Evolutionary conservation across 2,888 invertebrate genomes (phyloP), one percentile per base, ranked within the genome.

Genomic region (Beris morrisii): DNA sequence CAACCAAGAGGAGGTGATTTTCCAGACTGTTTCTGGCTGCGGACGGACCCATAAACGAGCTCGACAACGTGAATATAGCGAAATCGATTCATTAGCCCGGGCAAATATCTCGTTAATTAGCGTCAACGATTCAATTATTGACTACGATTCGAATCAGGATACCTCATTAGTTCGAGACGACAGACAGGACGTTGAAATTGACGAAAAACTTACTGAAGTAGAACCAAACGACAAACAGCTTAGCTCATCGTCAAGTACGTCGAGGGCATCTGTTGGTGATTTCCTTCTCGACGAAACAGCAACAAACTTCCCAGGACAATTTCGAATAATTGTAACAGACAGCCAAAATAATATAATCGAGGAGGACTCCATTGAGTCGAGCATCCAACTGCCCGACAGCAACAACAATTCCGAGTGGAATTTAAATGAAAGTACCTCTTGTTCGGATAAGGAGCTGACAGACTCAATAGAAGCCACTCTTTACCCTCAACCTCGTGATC

Each of bases 251-350:
- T 22, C 61, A 48, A 12, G 30, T 4, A 31, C 32, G 2, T 43
- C 22, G 9, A 9, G n/a, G 43, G 22, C 43, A 44, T 9, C 15
- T n/a, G 79, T 82, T 70, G 81, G 78, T 71, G 83, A 83, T 73
- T 83, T 82, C 2, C 82, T 82, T 72, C 70, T 83, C 63, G 82
- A 82, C 71, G 82, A 81, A 77, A 73, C 46, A 9, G 53, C 64
- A n/a, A 55, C 46, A 13, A 69, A 69, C 45, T 70, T 67, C 44
- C 70, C 68, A n/a, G 63, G 54, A 30, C 73, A 75, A 38, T 78
- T 80, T 66, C 76, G 75, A 15, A 80, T 80, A 57, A 78, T 80
- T 66, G 79, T 80, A 54, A 80, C 79, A 2, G 80, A 80, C 72
- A 73, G 76, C 15, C 77, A 78, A 44, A 77, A 80, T 69, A 79